These are phyloP conservation scores for Mya arenaria DNA, from an alignment of 1,140 invertebrate species.

Conservation along the genomic window DNA sequence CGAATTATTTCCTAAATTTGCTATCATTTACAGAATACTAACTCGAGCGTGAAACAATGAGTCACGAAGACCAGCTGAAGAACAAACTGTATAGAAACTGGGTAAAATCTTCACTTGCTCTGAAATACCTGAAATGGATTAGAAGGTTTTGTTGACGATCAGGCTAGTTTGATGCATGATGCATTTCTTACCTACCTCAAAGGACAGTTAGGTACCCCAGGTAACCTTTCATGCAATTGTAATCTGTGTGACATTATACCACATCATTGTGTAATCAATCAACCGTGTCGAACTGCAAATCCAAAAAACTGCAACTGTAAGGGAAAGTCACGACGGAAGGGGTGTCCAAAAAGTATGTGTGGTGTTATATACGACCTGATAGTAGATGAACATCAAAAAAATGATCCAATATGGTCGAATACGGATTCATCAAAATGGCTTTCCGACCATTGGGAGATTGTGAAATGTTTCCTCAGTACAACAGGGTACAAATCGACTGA, in stretches of 20 bases:
- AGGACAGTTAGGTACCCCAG: not conserved
- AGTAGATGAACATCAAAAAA: not conserved
- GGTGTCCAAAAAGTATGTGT: not conserved
- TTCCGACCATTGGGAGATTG: not conserved
- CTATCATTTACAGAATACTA: too few relatives aligned
- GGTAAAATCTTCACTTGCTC: not conserved
- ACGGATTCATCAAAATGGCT: not conserved
- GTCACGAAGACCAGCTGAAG: not conserved
- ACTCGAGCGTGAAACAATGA: too few relatives aligned
- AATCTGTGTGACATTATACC: not conserved
- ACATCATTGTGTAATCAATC: too few relatives aligned
- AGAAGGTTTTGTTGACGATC: not conserved
- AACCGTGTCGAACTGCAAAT: too few relatives aligned
- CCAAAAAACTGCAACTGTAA: too few relatives aligned
- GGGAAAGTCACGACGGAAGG: too few relatives aligned
- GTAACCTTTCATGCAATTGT: not conserved
- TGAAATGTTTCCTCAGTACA: not conserved
- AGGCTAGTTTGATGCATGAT: not conserved
- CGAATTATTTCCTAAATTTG: too few relatives aligned
- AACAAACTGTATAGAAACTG: not conserved
- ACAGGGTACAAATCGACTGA: not conserved
- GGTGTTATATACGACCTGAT: not conserved
- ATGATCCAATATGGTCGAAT: not conserved
- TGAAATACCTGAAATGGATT: slow-evolving; percentile 1
- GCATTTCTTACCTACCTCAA: not conserved